phyloP scores from a whole-genome alignment of 2,888 invertebrate genomes.

The Pristionchus fissidentatus region DNA sequence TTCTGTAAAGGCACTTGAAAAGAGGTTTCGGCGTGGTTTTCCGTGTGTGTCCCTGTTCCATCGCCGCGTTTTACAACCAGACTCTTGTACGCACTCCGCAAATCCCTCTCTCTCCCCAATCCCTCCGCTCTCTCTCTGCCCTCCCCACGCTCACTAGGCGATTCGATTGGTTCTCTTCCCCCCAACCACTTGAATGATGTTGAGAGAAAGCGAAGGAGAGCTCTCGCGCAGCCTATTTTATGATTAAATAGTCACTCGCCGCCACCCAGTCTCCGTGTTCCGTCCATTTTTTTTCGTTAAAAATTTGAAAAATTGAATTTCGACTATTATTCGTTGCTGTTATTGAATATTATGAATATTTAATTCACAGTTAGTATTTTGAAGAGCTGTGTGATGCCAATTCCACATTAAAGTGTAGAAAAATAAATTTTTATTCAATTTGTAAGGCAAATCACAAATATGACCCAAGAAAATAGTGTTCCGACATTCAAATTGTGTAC shows the following conservation, averaged over 20 bases:
- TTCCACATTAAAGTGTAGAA: neutral
- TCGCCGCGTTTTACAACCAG: conserved; percentile 35
- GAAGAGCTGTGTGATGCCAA: no score
- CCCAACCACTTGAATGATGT: conserved; percentile 28
- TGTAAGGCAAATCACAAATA: neutral
- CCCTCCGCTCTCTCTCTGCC: no score
- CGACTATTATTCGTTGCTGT: no score
- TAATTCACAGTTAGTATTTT: no score
- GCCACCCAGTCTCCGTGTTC: neutral
- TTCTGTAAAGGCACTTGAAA: neutral
- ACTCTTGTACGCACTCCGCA: neutral
- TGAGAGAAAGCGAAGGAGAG: conserved; percentile 2
- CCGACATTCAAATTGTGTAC: neutral
- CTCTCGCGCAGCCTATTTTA: conserved; percentile 40
- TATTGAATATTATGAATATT: no score
- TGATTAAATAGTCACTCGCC: conserved; percentile 35
- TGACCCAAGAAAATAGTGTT: neutral
- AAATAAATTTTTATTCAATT: neutral
- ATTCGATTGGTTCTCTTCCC: conserved; percentile 20
- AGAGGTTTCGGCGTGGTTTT: neutral
- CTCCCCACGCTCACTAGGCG: no score
- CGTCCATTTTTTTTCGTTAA: neutral
- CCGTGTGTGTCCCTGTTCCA: neutral
- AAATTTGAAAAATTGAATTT: neutral
- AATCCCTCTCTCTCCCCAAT: conserved; percentile 21